Base-by-base conservation (phyloP, 1,140 invertebrate genomes). In the Cotesia vestalis region DNA sequence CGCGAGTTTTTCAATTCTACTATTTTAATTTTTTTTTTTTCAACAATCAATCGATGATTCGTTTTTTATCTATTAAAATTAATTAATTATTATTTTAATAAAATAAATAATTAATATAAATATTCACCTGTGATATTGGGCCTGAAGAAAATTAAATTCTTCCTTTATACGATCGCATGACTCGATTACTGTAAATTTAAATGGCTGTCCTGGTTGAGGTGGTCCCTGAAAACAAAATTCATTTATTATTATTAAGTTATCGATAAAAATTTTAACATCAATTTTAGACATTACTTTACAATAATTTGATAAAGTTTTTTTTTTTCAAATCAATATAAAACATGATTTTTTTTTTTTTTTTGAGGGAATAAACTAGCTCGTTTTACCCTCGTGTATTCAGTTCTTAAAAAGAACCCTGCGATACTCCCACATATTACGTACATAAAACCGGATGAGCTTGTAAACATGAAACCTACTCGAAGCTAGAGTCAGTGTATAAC, bases 91-190 rank as follows among this genome's bases (percentile, higher is more conserved):
- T 34, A 52, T 66, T 53, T 34, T 34, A 35, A 46, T 46, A 46
- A 46, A 6, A 46, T 9, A 9, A 46, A 46, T 46, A 8, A 2
- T 8, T 38, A 68, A 63, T 35, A 90, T 90, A 27, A 27, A 27
- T 27, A 27, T 27, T 93, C 87, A 95, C 94, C 91, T 93, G 86
- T 95, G 94, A 85, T 94, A 94, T 84, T 95, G 94, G 3, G 92
- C 91, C 84, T 96, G 94, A 52, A 95, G 86, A 84, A 94, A 95
- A 83, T 91, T 94, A 79, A 95, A 95, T 85, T 95, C 94, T 83
- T 95, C 94, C 84, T 95, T 96, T 80, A 96, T 98, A 78, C 96
- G 89, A 83, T 98, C 96, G 85, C 96, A 95, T 35, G 94, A 95
- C 84, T 98, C 96, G 35, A 91, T 90, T 70, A 98, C 92, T 17